Conservation (phyloP, 37 sponge, comb jelly and placozoan species). For the Dysidea cf. avara region DNA sequence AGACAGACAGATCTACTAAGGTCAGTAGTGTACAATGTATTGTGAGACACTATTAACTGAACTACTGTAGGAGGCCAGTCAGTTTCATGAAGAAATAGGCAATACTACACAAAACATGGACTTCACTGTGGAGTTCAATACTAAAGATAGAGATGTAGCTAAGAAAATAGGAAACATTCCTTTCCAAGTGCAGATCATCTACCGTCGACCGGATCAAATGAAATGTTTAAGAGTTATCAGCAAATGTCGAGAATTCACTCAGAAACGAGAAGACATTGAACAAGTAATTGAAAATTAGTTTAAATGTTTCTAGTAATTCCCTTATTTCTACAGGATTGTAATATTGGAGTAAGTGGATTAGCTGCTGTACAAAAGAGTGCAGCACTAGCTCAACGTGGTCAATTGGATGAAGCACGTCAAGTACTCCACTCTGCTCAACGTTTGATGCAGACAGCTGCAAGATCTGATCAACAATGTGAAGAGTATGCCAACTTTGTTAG, state of each 20-base stretch:
- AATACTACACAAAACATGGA: slow-evolving; percentile 83
- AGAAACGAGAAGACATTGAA: slow-evolving; percentile 55
- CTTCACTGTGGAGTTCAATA: slow-evolving; percentile 56
- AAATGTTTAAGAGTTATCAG: slow-evolving; percentile 81
- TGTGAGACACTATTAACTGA: neutral
- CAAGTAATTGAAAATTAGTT: slow-evolving; percentile 19
- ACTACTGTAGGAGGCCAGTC: no score
- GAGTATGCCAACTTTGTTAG: slow-evolving; percentile 76
- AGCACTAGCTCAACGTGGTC: slow-evolving; percentile 67
- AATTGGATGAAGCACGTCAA: slow-evolving; percentile 68
- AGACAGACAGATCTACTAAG: neutral
- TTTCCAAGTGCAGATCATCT: slow-evolving; percentile 79
- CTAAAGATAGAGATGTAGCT: slow-evolving; percentile 16
- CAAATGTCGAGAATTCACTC: slow-evolving; percentile 51
- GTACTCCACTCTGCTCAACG: slow-evolving; percentile 61
- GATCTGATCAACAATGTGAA: slow-evolving; percentile 78
- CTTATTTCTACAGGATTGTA: slow-evolving; percentile 30
- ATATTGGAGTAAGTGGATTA: slow-evolving; percentile 79
- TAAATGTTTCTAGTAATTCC: neutral
- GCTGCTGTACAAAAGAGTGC: slow-evolving; percentile 86
- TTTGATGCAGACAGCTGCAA: slow-evolving; percentile 68
- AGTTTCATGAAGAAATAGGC: slow-evolving; percentile 39
- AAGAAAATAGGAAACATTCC: neutral
- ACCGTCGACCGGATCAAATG: slow-evolving; percentile 77
- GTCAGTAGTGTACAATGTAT: neutral